phyloP scores from a whole-genome alignment of 2,113 vertebrate species.

The Rostratula benghalensis region DNA sequence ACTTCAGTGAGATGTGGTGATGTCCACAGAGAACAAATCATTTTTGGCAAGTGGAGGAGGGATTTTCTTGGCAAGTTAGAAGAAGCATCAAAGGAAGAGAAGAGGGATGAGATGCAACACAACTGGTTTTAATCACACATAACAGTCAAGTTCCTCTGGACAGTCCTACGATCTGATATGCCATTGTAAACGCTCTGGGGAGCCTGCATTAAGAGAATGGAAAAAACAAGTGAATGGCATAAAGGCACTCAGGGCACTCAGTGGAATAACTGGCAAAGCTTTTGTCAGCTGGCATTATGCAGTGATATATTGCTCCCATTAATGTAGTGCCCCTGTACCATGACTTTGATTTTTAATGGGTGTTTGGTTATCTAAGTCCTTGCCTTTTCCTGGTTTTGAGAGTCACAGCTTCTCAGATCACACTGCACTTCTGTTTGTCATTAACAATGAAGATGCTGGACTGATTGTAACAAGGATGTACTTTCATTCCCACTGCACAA shows the following conservation, averaged over 20 bases:
- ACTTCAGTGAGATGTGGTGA: conserved; percentile 8
- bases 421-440: neutral
- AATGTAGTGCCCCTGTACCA: neutral
- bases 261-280: neutral
- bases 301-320: neutral
- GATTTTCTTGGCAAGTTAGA: conserved; percentile 61
- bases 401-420: neutral
- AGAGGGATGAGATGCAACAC: conserved; percentile 61
- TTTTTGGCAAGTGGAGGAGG: conserved; percentile 40
- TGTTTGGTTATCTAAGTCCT: neutral
- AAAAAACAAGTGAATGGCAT: neutral
- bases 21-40: conserved; percentile 24
- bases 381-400: neutral
- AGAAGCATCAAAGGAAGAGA: conserved; percentile 70
- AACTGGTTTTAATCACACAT: conserved; percentile 71
- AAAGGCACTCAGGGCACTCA: neutral
- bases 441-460: neutral
- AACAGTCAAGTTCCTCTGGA: conserved; percentile 61
- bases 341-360: neutral
- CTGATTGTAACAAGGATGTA: neutral
- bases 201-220: conserved; percentile 49
- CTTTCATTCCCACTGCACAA: neutral
- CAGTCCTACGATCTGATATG: conserved; percentile 5
- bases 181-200: neutral
- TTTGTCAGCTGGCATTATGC: neutral